Conservation (phyloP, 1,140 invertebrate genomes). For the Grapholita molesta region DNA sequence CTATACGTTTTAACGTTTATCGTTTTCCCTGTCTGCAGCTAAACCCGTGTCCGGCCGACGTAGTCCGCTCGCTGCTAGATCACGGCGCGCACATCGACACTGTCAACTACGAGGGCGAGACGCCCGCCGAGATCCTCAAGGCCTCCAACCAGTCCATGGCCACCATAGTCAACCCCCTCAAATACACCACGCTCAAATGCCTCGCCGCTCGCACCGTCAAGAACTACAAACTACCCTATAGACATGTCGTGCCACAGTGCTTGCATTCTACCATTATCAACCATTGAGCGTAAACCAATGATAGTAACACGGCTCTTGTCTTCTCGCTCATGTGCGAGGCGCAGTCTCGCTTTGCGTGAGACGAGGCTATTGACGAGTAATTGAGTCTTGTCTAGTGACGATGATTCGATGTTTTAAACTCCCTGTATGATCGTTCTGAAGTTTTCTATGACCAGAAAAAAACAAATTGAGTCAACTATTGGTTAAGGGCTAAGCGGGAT, state of each 20-base stretch:
- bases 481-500: too few relatives aligned
- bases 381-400: not conserved
- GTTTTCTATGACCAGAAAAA: too few relatives aligned
- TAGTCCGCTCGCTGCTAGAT: constrained; percentile 85
- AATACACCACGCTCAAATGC: constrained; percentile 88
- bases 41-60: constrained; percentile 81
- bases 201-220: constrained; percentile 88
- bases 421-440: not conserved
- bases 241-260: constrained; percentile 80
- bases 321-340: too few relatives aligned
- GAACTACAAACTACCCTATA: constrained; percentile 81
- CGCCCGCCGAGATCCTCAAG: constrained; percentile 84
- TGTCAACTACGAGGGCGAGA: constrained; percentile 89
- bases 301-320: too few relatives aligned
- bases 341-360: not conserved
- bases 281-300: constrained; percentile 58
- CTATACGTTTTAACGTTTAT: too few relatives aligned
- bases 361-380: not conserved
- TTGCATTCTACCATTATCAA: constrained; percentile 71
- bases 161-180: constrained; percentile 87
- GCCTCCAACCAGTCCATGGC: constrained; percentile 78
- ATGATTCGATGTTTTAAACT: not conserved
- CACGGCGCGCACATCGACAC: constrained; percentile 92
- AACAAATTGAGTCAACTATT: too few relatives aligned
- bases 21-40: too few relatives aligned